Evolutionary conservation across 2,113 vertebrate species (phyloP).

Genomic region (Bucco capensis): DNA sequence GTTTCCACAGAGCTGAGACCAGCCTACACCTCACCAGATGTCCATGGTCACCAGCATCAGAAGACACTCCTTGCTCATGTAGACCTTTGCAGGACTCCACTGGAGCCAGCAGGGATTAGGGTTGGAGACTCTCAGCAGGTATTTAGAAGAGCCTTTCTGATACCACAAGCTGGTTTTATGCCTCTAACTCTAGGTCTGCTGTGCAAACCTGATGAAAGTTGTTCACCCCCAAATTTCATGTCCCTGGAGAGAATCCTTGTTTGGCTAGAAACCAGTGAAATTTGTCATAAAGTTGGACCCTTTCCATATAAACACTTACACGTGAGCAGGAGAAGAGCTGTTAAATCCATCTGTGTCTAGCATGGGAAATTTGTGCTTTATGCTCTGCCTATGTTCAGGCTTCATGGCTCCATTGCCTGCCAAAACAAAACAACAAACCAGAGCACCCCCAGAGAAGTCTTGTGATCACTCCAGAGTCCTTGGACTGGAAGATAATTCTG

Average conservation of each 20-base stretch:
- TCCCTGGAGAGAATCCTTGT: background rate
- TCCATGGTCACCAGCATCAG: background rate
- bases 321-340: background rate
- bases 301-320: background rate
- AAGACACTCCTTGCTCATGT: no score
- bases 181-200: background rate
- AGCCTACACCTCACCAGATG: background rate
- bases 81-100: background rate
- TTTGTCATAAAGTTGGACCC: background rate
- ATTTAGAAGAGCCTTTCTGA: background rate
- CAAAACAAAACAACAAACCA: background rate
- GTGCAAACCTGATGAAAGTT: background rate
- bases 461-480: background rate
- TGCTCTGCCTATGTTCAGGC: background rate
- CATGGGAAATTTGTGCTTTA: background rate
- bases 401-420: background rate
- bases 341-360: background rate
- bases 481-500: background rate
- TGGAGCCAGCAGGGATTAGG: accelerated
- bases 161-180: background rate
- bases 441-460: background rate
- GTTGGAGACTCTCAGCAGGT: background rate
- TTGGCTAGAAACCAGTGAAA: background rate
- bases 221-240: background rate
- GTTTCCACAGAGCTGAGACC: background rate